Percentiles rank a stretch among this genome's conserved stretches.
These are phyloP conservation scores for Leucophenga maculata DNA, from an alignment of 2,888 invertebrate genomes.

Conservation along the genomic window DNA sequence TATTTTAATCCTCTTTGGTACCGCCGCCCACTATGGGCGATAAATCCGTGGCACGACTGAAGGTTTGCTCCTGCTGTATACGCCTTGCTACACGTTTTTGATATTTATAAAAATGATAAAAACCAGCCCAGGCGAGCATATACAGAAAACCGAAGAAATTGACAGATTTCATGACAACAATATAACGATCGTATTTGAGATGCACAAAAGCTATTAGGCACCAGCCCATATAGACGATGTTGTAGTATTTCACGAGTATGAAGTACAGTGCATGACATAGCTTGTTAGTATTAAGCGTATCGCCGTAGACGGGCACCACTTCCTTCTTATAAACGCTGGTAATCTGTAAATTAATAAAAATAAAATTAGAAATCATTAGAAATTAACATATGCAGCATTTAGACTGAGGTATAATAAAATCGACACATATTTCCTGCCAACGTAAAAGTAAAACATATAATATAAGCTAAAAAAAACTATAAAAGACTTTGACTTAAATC, in stretches of 20 bases:
- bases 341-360: conserved; percentile 47
- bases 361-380: neutral
- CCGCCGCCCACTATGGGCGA: conserved; percentile 34
- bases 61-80: conserved; percentile 21
- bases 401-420: too few relatives aligned
- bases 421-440: too few relatives aligned
- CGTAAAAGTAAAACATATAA: too few relatives aligned
- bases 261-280: conserved; percentile 73
- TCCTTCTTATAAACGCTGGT: conserved; percentile 54
- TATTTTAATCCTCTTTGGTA: conserved; percentile 12
- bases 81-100: conserved; percentile 1
- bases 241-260: conserved; percentile 80
- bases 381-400: neutral
- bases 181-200: conserved; percentile 81
- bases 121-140: conserved; percentile 76
- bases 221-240: conserved; percentile 88
- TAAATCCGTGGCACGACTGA: conserved; percentile 40
- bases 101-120: conserved; percentile 49
- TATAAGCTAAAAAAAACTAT: too few relatives aligned
- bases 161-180: conserved; percentile 76
- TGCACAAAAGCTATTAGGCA: conserved; percentile 83
- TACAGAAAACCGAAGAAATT: conserved; percentile 81
- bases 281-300: conserved; percentile 50
- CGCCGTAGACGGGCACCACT: conserved; percentile 55
- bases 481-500: too few relatives aligned